Evolutionary conservation across 2,888 invertebrate genomes (phyloP).

Genomic region (Fragum fragum): DNA sequence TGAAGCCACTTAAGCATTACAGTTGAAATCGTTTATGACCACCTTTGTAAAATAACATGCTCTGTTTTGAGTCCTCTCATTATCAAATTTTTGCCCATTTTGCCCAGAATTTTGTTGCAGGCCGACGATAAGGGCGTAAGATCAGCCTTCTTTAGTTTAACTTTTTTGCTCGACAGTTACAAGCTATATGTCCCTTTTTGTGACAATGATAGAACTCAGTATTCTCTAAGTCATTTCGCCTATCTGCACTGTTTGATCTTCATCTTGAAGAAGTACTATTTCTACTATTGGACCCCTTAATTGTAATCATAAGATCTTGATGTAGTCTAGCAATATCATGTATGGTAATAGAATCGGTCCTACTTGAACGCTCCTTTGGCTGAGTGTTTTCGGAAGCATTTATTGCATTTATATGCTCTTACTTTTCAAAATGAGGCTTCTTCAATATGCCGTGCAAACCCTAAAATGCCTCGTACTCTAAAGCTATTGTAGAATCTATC

Average conservation of each 20-base stretch:
- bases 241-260: no score
- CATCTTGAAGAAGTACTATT: no score
- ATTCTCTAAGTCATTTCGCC: no score
- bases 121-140: conserved; percentile 40
- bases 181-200: no score
- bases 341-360: conserved; percentile 10
- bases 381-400: no score
- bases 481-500: conserved; percentile 48
- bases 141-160: no score
- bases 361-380: no score
- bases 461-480: no score
- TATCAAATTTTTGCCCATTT: neutral
- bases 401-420: conserved; percentile 38
- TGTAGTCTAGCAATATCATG: conserved; percentile 40
- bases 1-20: conserved; percentile 1
- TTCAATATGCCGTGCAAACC: no score
- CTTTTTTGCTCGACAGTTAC: conserved; percentile 18
- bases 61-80: neutral
- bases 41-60: conserved; percentile 14
- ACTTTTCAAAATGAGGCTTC: no score
- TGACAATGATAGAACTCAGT: no score
- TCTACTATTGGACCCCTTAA: no score
- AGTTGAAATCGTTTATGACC: neutral
- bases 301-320: conserved; percentile 16
- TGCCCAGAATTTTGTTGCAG: neutral